phyloP scores from a whole-genome alignment of 2,113 vertebrate genomes.

The Pterocles burchelli region DNA sequence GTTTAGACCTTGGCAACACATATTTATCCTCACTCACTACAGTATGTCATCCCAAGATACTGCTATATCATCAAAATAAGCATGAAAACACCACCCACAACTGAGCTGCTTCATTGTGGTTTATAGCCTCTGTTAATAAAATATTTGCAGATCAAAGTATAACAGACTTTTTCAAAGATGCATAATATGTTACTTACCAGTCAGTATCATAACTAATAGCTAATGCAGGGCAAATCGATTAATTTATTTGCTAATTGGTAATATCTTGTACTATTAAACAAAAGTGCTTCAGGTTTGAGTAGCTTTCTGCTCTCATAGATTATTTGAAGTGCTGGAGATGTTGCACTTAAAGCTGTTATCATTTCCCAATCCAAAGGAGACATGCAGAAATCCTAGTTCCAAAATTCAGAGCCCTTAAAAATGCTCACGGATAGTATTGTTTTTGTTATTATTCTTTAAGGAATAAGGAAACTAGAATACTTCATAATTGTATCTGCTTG shows the following conservation, averaged over 20 bases:
- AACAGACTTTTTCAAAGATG: slow-evolving; percentile 29
- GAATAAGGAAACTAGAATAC: neutral
- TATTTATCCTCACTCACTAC: slow-evolving; percentile 73
- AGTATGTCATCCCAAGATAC: slow-evolving; percentile 70
- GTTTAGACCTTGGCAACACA: slow-evolving; percentile 82
- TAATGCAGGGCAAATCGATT: neutral
- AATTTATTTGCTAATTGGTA: neutral
- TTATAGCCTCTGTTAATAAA: slow-evolving; percentile 55
- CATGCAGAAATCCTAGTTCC: neutral
- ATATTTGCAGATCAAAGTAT: slow-evolving; percentile 52
- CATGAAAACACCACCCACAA: slow-evolving; percentile 51
- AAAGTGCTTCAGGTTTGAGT: neutral
- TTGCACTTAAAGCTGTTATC: neutral
- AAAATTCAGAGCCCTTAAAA: neutral
- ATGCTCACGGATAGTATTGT: neutral
- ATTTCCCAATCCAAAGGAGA: neutral
- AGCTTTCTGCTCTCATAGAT: neutral
- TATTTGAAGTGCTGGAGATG: neutral
- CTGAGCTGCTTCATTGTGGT: slow-evolving; percentile 40
- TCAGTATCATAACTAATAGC: neutral
- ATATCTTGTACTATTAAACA: neutral
- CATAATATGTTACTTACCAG: neutral
- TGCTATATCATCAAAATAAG: slow-evolving; percentile 60
- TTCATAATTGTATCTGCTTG: neutral
- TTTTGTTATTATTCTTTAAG: neutral